Evolutionary conservation across 2,888 invertebrate genomes (phyloP), one percentile per base, ranked within the genome.

Genomic region (Itoplectis maculator): DNA sequence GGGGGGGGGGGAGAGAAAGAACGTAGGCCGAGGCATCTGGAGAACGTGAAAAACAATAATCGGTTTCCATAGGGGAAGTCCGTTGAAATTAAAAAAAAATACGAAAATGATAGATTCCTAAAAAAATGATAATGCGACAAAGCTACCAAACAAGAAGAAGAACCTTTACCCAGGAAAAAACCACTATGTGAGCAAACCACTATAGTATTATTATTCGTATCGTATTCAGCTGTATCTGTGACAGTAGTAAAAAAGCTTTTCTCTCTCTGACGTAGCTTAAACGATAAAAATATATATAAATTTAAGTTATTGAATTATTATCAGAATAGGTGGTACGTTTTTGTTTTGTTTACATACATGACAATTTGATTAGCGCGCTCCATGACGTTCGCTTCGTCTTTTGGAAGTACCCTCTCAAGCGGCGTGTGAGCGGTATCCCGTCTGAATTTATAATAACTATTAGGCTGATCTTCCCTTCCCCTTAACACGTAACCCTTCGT

Each of bases 351-450:
- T 93, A 95, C 97, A 95, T 97, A 97, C 97, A 96, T 96, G 93
- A 97, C 96, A 93, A 97, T 97, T 94, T 96, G 96, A 95, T 96
- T 96, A 93, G 97, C 97, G 93, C 96, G 95, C 94, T 96, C 96
- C 95, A 97, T 96, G 90, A 96, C 97, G 93, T 96, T 96, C 89
- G 96, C 95, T 93, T 96, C 96, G 93, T 96, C 96, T 91, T 96
- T 95, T 92, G 94, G 94, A 93, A 95, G 93, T 83, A 94, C 95
- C 93, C 95, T 93, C 93, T 95, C 95, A 88, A 95, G 93, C 86
- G 92, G 91, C 86, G 90, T 90, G 84, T 91, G 92, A 79, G 79
- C 76, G 87, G 88, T 90, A 87, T 91, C 91, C 87, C 91, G 90
- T 87, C 91, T 91, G 89, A 92, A 89, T 90, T 89, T 92, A 92